Percentiles rank a stretch among this genome's conserved stretches.
These are phyloP conservation scores for Drosophila nebulosa DNA, from an alignment of 1,140 invertebrate species.

Conservation along the genomic window DNA sequence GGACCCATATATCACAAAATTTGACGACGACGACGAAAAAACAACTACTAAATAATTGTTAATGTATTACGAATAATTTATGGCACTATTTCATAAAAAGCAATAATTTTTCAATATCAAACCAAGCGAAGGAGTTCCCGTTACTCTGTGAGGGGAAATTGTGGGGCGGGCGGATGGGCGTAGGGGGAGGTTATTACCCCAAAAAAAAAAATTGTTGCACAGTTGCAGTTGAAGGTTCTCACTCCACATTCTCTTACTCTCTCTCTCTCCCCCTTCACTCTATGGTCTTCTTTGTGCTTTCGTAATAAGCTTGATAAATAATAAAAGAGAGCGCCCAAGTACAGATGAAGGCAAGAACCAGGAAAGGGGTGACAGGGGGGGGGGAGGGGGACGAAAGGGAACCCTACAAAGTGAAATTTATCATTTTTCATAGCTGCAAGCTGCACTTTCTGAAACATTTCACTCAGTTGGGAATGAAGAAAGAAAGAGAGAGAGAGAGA, in stretches of 20 bases:
- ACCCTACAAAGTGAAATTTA: conserved; percentile 69
- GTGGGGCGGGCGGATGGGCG: no score
- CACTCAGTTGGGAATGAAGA: conserved; percentile 45
- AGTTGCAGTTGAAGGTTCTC: conserved; percentile 65
- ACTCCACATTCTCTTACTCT: not conserved
- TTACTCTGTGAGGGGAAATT: not conserved
- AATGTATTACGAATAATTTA: conserved; percentile 79
- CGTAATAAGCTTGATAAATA: conserved; percentile 78
- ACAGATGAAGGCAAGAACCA: conserved; percentile 21
- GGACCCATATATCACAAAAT: conserved; percentile 67
- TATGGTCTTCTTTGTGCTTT: conserved; percentile 44
- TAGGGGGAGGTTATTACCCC: not conserved
- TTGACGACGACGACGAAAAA: conserved; percentile 65
- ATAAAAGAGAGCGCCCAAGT: conserved; percentile 54
- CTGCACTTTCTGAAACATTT: conserved; percentile 78
- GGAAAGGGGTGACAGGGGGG: not conserved
- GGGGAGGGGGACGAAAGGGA: no score
- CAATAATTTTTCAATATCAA: conserved; percentile 79
- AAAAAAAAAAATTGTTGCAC: conserved; percentile 36
- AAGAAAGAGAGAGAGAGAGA: conserved; percentile 27
- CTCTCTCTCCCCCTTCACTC: no score
- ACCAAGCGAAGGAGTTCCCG: conserved; percentile 60
- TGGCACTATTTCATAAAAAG: conserved; percentile 78
- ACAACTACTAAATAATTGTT: conserved; percentile 78
- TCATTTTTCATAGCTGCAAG: conserved; percentile 77